Base-by-base conservation (phyloP, 2,888 invertebrate species). In the Nomada ferruginata region DNA sequence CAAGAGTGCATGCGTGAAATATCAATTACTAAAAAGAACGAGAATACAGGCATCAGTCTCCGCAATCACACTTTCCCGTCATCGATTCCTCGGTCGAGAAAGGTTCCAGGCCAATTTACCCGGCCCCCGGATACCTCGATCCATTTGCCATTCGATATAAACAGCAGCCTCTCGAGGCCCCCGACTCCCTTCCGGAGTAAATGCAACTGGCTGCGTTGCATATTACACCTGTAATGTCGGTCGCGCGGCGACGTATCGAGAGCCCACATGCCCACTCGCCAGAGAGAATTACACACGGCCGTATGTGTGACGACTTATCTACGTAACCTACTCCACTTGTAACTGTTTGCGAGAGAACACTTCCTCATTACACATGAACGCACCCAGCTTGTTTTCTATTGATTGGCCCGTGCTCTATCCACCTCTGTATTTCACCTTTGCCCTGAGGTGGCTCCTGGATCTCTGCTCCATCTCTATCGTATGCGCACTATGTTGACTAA, bases 241-340 rank as follows among this genome's bases (percentile, higher is more conserved):
- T 82, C 81, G 81, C 53, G 2, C 70, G 66, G 71, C 59, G 60
- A 76, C 71, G 81, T 76, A 80, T 82, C 70, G 80, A 63, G 76
- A 80, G 81, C 82, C 82, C 82, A 80, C 82, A 82, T 82, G 85
- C 78, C 78, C 82, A 86, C 69, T 84, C 82, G 85, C 60, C 75
- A 73, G 72, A 85, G 72, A 85, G 86, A 85, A 83, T 85, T 81
- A 83, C 80, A 79, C 84, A 74, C 55, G 59, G 75, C 65, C 79
- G 78, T 83, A 63, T 76, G 72, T 64, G 70, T 66, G 69, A 82
- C 86, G 83, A 83, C 89, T 91, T 92, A 92, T 92, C 91, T 91
- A 89, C 88, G 89, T 92, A 92, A 92, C 92, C 92, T 92, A 92
- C 92, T 92, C 91, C 87, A 92, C 92, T 88, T 91, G 90, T 90